Evolutionary conservation across 2,888 invertebrate species (phyloP).

Genomic region (Synanthedon myopaeformis): DNA sequence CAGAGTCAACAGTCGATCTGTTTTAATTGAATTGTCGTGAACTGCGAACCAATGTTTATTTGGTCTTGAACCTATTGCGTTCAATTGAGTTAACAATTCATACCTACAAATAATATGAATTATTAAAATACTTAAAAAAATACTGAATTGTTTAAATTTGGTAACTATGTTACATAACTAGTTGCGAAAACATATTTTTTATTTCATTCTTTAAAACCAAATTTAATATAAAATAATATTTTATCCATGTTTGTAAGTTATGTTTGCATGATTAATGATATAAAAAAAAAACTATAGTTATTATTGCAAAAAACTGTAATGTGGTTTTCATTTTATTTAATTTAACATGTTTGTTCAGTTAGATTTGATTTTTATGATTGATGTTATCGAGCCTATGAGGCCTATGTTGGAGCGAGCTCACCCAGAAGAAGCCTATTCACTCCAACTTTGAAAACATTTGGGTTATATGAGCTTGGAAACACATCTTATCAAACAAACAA

Average conservation of each 20-base stretch:
- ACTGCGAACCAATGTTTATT: conserved; percentile 94
- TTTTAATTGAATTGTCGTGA: conserved; percentile 82
- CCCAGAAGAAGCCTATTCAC: too few species aligned
- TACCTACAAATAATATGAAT: conserved; percentile 66
- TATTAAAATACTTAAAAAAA: too few species aligned
- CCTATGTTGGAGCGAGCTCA: too few species aligned
- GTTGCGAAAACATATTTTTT: background rate
- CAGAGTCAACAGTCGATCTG: conserved; percentile 81
- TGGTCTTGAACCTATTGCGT: conserved; percentile 84
- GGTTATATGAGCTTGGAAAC: too few species aligned
- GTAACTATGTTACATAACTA: background rate
- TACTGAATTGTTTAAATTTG: background rate
- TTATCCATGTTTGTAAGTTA: background rate
- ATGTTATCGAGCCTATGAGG: too few species aligned
- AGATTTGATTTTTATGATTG: too few species aligned
- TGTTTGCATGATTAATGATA: background rate
- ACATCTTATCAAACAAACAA: too few species aligned
- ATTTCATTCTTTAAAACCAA: background rate
- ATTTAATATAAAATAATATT: background rate
- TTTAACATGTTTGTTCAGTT: too few species aligned
- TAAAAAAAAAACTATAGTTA: too few species aligned
- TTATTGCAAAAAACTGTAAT: background rate
- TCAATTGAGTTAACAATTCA: conserved; percentile 81
- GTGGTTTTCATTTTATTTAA: too few species aligned
- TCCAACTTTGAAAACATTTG: too few species aligned